Evolutionary conservation across 2,113 vertebrate species (phyloP).

Genomic region (Rostratula benghalensis): DNA sequence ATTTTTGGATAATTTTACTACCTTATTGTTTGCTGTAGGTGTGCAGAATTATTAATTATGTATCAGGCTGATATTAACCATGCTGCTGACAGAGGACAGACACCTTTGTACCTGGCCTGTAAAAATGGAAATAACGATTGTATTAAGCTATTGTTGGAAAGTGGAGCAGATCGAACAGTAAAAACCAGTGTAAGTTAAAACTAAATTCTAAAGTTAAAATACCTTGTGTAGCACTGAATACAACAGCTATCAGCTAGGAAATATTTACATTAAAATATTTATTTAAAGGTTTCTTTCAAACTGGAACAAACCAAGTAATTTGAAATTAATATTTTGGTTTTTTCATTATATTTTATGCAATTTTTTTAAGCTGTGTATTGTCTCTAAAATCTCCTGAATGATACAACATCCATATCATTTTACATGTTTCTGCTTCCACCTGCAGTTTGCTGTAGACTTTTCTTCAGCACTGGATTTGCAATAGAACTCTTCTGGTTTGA

Average conservation of each 20-base stretch:
- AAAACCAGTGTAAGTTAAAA: constrained; percentile 80
- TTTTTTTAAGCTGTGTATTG: neutral
- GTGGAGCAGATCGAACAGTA: constrained; percentile 81
- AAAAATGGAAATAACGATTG: constrained; percentile 84
- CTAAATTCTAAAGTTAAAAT: neutral
- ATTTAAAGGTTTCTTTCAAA: neutral
- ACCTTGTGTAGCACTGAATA: neutral
- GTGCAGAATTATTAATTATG: constrained; percentile 86
- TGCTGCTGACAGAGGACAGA: constrained; percentile 81
- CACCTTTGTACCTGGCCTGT: constrained; percentile 88
- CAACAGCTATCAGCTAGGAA: neutral
- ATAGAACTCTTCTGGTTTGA: neutral
- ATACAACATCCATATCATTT: neutral
- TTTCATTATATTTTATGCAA: neutral
- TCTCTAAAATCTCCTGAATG: neutral
- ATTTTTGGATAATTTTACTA: neutral
- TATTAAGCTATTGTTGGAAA: constrained; percentile 82
- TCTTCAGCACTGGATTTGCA: neutral
- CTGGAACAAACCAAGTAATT: neutral
- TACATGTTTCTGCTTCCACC: neutral
- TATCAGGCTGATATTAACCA: constrained; percentile 84
- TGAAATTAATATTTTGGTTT: neutral
- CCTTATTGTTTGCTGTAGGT: constrained; percentile 75
- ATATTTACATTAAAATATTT: neutral
- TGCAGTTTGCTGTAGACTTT: neutral